Conservation (phyloP, 2,797 vertebrate genomes). For the Sarcoramphus papa region DNA sequence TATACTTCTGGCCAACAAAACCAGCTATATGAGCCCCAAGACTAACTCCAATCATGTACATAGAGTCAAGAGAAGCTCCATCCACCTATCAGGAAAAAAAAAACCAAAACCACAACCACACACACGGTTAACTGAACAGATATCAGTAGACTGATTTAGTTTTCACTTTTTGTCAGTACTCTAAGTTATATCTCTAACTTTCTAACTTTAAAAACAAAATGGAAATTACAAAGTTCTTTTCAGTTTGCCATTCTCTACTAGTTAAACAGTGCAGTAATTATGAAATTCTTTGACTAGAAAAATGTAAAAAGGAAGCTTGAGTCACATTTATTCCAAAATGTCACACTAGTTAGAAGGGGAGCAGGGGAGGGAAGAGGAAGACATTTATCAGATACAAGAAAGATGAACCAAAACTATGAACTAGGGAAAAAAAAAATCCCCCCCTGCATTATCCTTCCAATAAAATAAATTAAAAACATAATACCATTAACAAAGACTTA, state of each 20-base stretch:
- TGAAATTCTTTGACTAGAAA: not conserved
- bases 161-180: not conserved
- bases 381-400: not conserved
- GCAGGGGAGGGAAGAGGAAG: not conserved
- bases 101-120: not conserved
- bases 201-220: not conserved
- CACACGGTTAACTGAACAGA: not conserved
- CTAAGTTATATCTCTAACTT: not conserved
- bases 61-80: conserved; percentile 81
- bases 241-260: not conserved
- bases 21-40: conserved; percentile 94
- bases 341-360: not conserved
- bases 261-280: not conserved
- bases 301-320: not conserved
- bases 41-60: conserved; percentile 91
- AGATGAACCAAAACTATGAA: not conserved
- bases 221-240: not conserved
- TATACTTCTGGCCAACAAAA: conserved; percentile 86
- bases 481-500: not conserved
- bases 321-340: not conserved
- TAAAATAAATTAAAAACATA: not conserved
- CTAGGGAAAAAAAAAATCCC: not conserved
- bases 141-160: not conserved
- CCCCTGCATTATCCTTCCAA: not conserved
- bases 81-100: conserved; percentile 71